phyloP scores from a whole-genome alignment of 2,113 vertebrate species.

The Junco hyemalis region DNA sequence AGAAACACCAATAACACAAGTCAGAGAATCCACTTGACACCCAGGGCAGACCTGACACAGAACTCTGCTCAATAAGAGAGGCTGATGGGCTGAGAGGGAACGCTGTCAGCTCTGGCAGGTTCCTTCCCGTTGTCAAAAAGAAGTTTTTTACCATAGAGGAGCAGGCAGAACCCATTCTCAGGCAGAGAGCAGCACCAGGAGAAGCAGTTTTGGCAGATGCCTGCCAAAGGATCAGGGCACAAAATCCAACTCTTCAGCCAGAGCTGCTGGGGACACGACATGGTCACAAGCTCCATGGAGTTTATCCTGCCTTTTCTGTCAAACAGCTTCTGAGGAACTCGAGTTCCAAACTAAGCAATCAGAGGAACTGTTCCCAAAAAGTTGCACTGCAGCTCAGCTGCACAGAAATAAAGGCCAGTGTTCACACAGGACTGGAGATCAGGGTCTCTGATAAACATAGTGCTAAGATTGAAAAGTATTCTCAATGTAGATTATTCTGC shows the following conservation, averaged over 20 bases:
- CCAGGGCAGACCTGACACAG: not conserved
- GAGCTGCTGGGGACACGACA: not conserved
- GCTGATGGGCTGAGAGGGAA: not conserved
- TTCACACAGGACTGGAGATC: not conserved
- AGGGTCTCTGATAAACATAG: not conserved
- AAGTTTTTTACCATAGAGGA: not conserved
- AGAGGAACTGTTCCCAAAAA: not conserved
- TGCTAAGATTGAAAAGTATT: not conserved
- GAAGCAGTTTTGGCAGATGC: not conserved
- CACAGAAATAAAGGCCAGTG: not conserved
- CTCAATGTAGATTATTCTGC: not conserved
- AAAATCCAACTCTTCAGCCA: not conserved
- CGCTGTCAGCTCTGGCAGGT: not conserved
- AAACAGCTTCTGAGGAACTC: not conserved
- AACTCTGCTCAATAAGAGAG: not conserved
- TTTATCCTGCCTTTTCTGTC: not conserved
- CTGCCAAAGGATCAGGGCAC: not conserved
- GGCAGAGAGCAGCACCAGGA: not conserved
- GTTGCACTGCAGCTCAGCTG: not conserved
- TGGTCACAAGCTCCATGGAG: accelerated
- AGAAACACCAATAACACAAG: not conserved
- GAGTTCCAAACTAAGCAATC: not conserved
- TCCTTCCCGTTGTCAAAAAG: not conserved
- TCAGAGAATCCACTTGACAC: not conserved
- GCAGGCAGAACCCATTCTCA: not conserved